Base-by-base conservation (phyloP, 1,140 invertebrate species). In the Sminthurinus signatus region DNA sequence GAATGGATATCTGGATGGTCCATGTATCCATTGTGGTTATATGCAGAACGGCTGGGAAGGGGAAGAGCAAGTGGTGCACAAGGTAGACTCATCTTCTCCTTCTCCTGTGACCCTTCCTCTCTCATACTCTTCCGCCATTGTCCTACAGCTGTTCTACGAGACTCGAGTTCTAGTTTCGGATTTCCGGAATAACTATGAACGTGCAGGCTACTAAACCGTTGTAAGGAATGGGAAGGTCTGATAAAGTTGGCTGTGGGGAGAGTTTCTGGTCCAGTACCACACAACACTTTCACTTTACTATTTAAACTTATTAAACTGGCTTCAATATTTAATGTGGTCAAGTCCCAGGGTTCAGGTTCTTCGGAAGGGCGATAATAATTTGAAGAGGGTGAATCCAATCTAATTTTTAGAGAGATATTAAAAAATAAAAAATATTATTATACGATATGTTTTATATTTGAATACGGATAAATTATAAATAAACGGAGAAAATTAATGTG, bases 251-350 rank as follows among this genome's bases (percentile, higher is more conserved):
- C 55, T n/a, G n/a, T n/a, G n/a, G n/a, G n/a, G 2, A 60, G 36
- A 58, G 67, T 59, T 14, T 68, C 55, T n/a, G 56, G 60, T 42
- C 65, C 69, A 1, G 32, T 27, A 28, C 70, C 70, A 63, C 66
- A 60, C 17, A 71, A 42, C 1, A 58, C 51, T 17, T 44, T 60
- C 23, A 71, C 60, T 60, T 71, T 71, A 36, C 60, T 64, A 44
- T 71, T 71, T 3, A 71, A 44, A 44, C 70, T 71, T 10, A 71
- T 71, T 31, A 71, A 54, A 52, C 66, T 68, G 2, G 70, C 70
- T 62, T 93, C 89, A 29, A 92, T 90, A 73, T 95, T 95, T 17
- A 93, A 74, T 70, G 91, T 85, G 0, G 88, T 92, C 44, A 94
- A 79, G 75, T 93, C 91, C 83, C 88, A 88, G 0, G 90, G 90